Conservation (phyloP, 2,888 invertebrate genomes). For the Euplagia quadripunctaria region DNA sequence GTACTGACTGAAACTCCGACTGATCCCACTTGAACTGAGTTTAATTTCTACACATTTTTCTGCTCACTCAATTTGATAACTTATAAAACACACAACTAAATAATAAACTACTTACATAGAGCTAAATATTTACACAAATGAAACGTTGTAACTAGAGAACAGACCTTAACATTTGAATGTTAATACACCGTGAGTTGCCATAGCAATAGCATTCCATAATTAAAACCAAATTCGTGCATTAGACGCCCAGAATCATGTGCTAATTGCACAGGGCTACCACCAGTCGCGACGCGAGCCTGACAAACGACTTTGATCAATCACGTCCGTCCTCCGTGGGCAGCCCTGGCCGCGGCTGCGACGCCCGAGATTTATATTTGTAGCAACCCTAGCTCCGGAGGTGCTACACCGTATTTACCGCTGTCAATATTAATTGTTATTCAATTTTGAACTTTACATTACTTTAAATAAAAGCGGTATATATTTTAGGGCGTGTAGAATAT, state of each 20-base stretch:
- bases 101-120: not conserved
- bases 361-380: constrained; percentile 69
- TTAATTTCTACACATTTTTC: not conserved
- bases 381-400: constrained; percentile 76
- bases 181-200: constrained; percentile 38
- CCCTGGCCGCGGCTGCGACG: constrained; percentile 74
- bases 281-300: constrained; percentile 83
- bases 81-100: not conserved
- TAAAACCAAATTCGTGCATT: constrained; percentile 82
- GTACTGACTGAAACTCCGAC: too few relatives aligned
- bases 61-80: not conserved
- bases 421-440: constrained; percentile 58
- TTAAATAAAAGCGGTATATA: constrained; percentile 29
- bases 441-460: constrained; percentile 56
- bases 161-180: constrained; percentile 26
- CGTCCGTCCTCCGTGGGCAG: constrained; percentile 78
- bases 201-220: constrained; percentile 66
- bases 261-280: constrained; percentile 80
- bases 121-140: not conserved
- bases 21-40: not conserved
- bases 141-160: not conserved
- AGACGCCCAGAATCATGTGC: constrained; percentile 83
- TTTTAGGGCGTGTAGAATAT: constrained; percentile 23
- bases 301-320: constrained; percentile 87
- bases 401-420: constrained; percentile 59